Evolutionary conservation across 1,140 invertebrate species (phyloP), one percentile per base, ranked within the genome.

Genomic region (Drosophila kikkawai): DNA sequence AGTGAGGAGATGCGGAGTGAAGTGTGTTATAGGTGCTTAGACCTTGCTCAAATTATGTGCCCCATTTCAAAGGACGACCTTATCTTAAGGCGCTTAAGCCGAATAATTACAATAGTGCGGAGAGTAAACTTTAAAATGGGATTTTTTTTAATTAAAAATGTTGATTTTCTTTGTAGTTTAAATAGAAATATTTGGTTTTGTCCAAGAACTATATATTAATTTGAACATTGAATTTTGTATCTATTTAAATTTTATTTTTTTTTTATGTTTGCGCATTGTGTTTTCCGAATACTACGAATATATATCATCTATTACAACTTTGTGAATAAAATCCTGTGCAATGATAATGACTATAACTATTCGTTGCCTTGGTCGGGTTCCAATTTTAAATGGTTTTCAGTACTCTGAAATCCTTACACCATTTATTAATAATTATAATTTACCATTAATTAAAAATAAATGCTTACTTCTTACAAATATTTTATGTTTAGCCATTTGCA

Each of bases 31-130:
- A 45, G 57, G 39, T 59, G 37, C 37, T 59, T 59, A 36, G 32
- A 22, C 64, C 64, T 29, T 17, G 19, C 41, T 8, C n/a, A 67
- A 63, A 67, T 29, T 45, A 47, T 45, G 44, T 63, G 39, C 11
- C 61, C 26, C 37, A 19, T 12, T 19, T 42, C n/a, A 12, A 12
- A 26, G 11, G 11, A 29, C 8, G 34, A 13, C 12, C 57, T 42
- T 61, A 42, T 61, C 37, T 42, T 29, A 6, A 29, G 17, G 12
- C 39, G 17, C 7, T 32, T 17, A 37, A 48, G 19, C 32, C 3
- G 13, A 1, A 17, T 50, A 37, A 37, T 26, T 37, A 45, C 4
- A 59, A 37, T 22, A 37, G 51, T 55, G 51, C 8, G 36, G n/a
- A 36, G 34, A 9, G 36, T 22, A 15, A 22, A 55, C 17, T 55